Base-by-base conservation (phyloP, 2,888 invertebrate species). In the Dioctria rufipes region DNA sequence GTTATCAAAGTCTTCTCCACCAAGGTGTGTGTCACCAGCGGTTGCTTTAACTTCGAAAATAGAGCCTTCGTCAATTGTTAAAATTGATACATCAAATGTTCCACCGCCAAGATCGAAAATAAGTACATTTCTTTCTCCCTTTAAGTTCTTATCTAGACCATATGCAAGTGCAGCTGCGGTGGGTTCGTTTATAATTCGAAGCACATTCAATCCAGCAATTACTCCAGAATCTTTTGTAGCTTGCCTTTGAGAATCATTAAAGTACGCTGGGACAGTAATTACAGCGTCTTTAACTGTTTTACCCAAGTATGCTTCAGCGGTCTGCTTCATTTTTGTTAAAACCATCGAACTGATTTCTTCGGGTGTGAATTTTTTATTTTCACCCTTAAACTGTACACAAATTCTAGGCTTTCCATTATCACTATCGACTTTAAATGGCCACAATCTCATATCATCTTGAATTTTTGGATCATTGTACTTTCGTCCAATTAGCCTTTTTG, bases 321-420 rank as follows among this genome's bases (percentile, higher is more conserved):
- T 94, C 90, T 95, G 95, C 91, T 95, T 96, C 97, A 97, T 98
- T 89, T 97, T 97, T 71, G 93, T 94, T 82, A 98, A 91, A 78
- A 97, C 96, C 97, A 97, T 97, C 46, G 96, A 96, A 85, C 95
- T 95, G 81, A 97, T 93, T 91, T 97, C 97, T 89, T 97, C 97
- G 2, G 97, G 96, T 91, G 93, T 96, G 92, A 97, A 97, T 78
- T 88, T 90, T 87, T 94, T 95, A 54, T 87, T 87, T 86, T 95
- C 96, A 73, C 95, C 96, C 87, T 96, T 96, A 91, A 95, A 96
- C 81, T 93, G 89, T 67, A 95, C 95, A 88, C 93, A 91, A 84
- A 94, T 93, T 89, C 93, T 94, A 84, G 94, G 94, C 89, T 94
- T 95, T 71, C 93, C 93, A 82, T 91, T 92, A 87, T 94, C 94